These are phyloP conservation scores for Lutjanus erythropterus DNA, from an alignment of 2,113 vertebrate species.

Conservation along the genomic window DNA sequence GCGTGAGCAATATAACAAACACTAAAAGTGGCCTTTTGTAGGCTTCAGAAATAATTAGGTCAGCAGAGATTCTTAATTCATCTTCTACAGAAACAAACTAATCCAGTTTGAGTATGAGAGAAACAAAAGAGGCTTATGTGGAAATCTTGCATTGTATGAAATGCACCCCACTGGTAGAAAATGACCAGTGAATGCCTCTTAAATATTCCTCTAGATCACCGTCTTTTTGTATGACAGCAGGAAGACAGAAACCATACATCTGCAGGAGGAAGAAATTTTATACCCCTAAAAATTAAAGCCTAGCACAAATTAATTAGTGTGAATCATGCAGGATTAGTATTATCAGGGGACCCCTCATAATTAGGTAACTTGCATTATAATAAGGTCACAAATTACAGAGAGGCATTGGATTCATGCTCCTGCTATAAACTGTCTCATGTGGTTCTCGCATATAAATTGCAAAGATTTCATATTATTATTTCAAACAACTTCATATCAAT, in stretches of 20 bases:
- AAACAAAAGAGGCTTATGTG: conserved; percentile 39
- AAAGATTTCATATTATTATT: neutral
- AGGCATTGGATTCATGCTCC: neutral
- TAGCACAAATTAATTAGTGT: neutral
- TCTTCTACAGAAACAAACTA: conserved; percentile 16
- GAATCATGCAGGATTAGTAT: neutral
- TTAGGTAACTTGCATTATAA: neutral
- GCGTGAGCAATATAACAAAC: neutral
- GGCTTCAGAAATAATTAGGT: neutral
- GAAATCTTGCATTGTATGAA: neutral
- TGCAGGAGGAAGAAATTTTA: neutral
- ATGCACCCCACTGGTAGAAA: neutral
- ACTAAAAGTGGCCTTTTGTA: neutral
- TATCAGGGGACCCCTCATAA: neutral
- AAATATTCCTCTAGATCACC: neutral
- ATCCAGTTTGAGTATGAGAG: conserved; percentile 14
- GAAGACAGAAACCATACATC: neutral
- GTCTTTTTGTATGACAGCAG: neutral
- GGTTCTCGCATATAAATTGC: neutral
- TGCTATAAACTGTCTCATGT: neutral
- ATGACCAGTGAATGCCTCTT: neutral
- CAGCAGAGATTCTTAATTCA: conserved; percentile 3
- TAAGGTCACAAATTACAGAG: neutral
- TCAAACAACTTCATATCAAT: neutral
- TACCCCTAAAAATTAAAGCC: neutral